These are phyloP conservation scores for Piezodorus guildinii DNA, from an alignment of 1,140 invertebrate genomes.

Conservation along the genomic window DNA sequence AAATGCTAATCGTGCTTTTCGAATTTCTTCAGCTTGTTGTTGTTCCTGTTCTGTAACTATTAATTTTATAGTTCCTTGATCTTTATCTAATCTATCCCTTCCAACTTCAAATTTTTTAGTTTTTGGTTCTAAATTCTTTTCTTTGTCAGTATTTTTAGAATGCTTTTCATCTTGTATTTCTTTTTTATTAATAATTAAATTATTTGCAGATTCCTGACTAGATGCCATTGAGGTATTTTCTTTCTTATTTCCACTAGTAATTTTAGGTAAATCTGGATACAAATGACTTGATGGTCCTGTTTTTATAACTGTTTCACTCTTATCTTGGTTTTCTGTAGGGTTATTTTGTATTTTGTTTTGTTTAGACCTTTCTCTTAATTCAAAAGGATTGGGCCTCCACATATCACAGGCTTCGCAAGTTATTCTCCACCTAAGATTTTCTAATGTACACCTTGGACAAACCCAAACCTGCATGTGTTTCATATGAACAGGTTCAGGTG, in stretches of 20 bases:
- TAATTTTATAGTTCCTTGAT: neutral
- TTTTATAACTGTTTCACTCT: neutral
- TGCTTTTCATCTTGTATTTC: too few species aligned
- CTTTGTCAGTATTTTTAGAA: too few species aligned
- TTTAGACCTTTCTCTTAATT: constrained; percentile 18
- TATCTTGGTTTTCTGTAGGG: neutral
- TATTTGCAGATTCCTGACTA: too few species aligned
- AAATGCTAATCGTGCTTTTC: constrained; percentile 33
- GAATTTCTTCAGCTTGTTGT: constrained; percentile 30
- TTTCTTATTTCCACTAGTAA: too few species aligned
- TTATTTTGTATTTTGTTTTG: neutral
- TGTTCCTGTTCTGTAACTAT: constrained; percentile 20
- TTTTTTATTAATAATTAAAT: too few species aligned
- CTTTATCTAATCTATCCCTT: neutral
- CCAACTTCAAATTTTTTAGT: too few species aligned
- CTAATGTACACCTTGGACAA: constrained; percentile 41
- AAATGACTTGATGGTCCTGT: too few species aligned
- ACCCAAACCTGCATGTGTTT: constrained; percentile 33
- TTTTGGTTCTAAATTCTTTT: too few species aligned
- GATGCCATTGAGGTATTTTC: too few species aligned
- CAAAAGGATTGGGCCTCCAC: constrained; percentile 26
- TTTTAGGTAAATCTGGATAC: too few species aligned
- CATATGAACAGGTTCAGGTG: neutral
- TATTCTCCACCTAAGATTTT: constrained; percentile 43
- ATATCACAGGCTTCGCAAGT: constrained; percentile 43